Percentiles rank a stretch among this genome's conserved stretches.
Conservation (phyloP, 2,888 invertebrate genomes). For the Agonum fuliginosum region DNA sequence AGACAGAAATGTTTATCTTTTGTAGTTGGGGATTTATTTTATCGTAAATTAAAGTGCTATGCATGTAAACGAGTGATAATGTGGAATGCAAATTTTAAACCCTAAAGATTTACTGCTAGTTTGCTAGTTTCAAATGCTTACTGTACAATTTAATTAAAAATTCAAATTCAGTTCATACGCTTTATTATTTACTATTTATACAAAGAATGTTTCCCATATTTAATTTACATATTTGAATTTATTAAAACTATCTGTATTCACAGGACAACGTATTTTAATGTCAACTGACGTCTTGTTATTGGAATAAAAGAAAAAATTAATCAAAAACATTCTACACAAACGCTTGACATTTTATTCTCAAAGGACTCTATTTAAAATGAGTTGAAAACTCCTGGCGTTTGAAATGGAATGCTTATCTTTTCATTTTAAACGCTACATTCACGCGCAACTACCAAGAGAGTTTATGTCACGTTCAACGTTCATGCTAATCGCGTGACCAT, state of each 20-base stretch:
- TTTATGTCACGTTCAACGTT: constrained; percentile 20
- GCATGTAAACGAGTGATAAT: background rate
- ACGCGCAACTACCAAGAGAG: background rate
- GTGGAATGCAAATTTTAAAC: background rate
- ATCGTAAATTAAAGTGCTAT: background rate
- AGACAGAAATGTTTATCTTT: background rate
- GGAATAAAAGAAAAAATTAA: too few relatives aligned
- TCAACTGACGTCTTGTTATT: too few relatives aligned
- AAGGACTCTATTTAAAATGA: background rate
- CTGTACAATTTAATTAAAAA: background rate
- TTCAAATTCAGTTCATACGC: background rate
- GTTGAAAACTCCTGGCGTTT: background rate
- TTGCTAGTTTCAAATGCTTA: background rate
- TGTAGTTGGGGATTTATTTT: background rate
- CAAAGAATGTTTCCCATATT: background rate
- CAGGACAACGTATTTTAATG: too few relatives aligned
- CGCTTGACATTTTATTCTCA: background rate
- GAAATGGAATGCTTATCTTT: constrained; percentile 14
- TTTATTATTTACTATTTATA: background rate
- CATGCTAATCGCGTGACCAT: constrained; percentile 24
- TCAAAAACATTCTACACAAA: too few relatives aligned
- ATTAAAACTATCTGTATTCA: background rate
- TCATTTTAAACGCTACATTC: constrained; percentile 3
- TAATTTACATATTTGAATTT: background rate
- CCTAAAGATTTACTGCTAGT: background rate